phyloP scores from a whole-genome alignment of 1,140 invertebrate species.

The Venustaconcha ellipsiformis region DNA sequence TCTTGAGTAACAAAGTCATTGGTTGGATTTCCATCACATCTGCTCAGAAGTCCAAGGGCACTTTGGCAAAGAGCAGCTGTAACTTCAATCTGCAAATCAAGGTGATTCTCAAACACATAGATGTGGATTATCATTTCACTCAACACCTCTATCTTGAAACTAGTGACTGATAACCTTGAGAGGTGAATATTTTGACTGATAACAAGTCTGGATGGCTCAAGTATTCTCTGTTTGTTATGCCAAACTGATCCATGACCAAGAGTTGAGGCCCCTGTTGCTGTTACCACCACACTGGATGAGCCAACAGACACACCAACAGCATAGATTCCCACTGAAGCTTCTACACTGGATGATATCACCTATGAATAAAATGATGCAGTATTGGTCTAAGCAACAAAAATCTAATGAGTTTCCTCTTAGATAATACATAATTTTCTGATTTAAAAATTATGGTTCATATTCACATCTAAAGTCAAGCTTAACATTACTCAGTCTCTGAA shows the following conservation, averaged over 20 bases:
- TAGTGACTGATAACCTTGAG: conserved; percentile 3
- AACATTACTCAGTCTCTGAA: too few relatives aligned
- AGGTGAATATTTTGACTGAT: conserved; percentile 14
- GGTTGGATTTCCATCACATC: conserved; percentile 19
- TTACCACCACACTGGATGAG: conserved; percentile 18
- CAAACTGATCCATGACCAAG: background rate
- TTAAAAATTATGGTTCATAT: too few relatives aligned
- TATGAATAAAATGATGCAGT: too few relatives aligned
- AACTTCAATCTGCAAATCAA: conserved; percentile 10
- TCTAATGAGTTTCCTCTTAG: too few relatives aligned
- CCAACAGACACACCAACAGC: conserved; percentile 4
- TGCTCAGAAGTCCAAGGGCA: conserved; percentile 13
- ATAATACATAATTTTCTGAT: too few relatives aligned
- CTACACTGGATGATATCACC: too few relatives aligned
- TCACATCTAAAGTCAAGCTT: too few relatives aligned
- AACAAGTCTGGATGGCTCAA: conserved; percentile 6
- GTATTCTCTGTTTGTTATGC: conserved; percentile 7
- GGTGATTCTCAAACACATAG: conserved; percentile 15
- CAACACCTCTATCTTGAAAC: conserved; percentile 16
- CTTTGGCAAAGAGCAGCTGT: conserved; percentile 16
- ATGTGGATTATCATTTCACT: conserved; percentile 26
- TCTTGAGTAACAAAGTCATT: conserved; percentile 25
- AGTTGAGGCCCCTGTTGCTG: conserved; percentile 2
- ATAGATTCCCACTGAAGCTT: too few relatives aligned
- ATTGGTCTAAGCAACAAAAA: too few relatives aligned